Evolutionary conservation across 2,797 vertebrate genomes (phyloP).

Genomic region (Hydrolagus colliei): DNA sequence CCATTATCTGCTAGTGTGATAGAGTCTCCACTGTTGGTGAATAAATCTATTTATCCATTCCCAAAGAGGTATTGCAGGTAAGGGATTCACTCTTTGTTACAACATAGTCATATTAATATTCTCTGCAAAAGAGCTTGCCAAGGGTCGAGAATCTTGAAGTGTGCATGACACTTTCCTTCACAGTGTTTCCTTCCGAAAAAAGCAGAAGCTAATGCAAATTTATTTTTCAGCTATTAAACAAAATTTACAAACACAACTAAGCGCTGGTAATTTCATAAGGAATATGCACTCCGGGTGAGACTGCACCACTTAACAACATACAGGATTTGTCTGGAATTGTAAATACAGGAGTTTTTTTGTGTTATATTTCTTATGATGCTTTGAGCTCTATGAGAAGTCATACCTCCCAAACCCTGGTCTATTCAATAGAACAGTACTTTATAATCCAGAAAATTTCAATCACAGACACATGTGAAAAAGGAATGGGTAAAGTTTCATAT

Average conservation of each 20-base stretch:
- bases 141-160: neutral
- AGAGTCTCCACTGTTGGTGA: too few species aligned
- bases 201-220: neutral
- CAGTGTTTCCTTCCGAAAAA: neutral
- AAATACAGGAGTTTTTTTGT: neutral
- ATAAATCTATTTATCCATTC: too few species aligned
- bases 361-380: neutral
- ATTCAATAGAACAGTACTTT: neutral
- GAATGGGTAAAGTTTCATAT: too few species aligned
- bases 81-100: too few species aligned
- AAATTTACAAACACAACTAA: neutral
- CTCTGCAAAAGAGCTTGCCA: neutral
- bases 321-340: neutral
- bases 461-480: too few species aligned
- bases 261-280: neutral
- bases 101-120: neutral
- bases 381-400: neutral
- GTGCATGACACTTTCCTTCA: neutral
- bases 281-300: neutral
- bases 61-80: neutral
- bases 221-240: neutral
- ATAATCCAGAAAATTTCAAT: too few species aligned
- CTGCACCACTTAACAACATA: neutral
- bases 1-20: neutral
- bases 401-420: neutral